Base-by-base conservation (phyloP, 1,140 invertebrate genomes). In the Eufriesea mexicana region DNA sequence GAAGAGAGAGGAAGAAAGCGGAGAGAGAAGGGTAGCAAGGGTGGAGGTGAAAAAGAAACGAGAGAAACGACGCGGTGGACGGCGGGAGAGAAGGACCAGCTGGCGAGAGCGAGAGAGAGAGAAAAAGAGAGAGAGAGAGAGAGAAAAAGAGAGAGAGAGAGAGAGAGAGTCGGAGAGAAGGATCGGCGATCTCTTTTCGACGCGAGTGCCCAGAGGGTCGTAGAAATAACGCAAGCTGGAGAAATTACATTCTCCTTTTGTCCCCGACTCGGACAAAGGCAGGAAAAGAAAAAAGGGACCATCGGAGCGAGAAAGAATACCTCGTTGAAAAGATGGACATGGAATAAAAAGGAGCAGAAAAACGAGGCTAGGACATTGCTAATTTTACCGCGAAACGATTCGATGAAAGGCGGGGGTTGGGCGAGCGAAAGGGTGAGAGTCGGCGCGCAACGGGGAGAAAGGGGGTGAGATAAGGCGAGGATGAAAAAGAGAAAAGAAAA, bases 181-280 rank as follows among this genome's bases (percentile, higher is more conserved):
- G 12, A 71, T 62, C 61, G 72, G 35, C 23, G 68, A 67, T 84
- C 83, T 87, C 80, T 84, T 86, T 87, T 77, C 82, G 72, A 80
- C 78, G 64, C 80, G 20, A 61, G 61, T 71, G 85, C 86, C 86
- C 67, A 87, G 86, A 74, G 86, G 77, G 67, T 87, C 85, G 86
- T 87, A 87, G 86, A 83, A 88, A 87, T 88, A 89, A 85, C 86
- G 84, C 83, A 88, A 89, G 84, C 84, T 86, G 84, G 72, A 89
- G 87, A 79, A 89, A 89, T 89, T 89, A 89, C 87, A 79, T 88
- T 89, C 87, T 88, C 84, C 87, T 89, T 89, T 89, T 89, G 86
- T 89, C 86, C 86, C 55, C 72, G 73, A 72, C 67, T 81, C 84
- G 85, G 86, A 88, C 86, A 88, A 88, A 88, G 86, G 70, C 64